Percentiles rank a stretch among this genome's conserved stretches.
These are phyloP conservation scores for Pantherophis vulpinus DNA, from an alignment of 2,797 vertebrate genomes.

Conservation along the genomic window DNA sequence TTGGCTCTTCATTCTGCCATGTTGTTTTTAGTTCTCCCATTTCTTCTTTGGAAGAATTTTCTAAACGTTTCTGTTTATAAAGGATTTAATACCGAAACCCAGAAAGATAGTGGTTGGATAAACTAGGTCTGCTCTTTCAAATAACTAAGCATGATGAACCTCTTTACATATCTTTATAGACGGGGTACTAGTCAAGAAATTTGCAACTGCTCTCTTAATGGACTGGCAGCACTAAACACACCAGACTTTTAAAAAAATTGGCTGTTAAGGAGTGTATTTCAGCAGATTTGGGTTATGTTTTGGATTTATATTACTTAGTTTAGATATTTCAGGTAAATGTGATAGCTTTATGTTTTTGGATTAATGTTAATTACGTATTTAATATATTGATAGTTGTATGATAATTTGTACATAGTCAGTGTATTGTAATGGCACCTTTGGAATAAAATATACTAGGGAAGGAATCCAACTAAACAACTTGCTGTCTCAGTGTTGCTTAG, in stretches of 20 bases:
- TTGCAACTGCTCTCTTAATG: slow-evolving; percentile 33
- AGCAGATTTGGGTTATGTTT: slow-evolving; percentile 56
- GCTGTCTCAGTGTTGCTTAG: slow-evolving; percentile 30
- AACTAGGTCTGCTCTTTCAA: not conserved
- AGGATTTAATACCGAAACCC: not conserved
- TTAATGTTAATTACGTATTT: slow-evolving; percentile 75
- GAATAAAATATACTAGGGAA: slow-evolving; percentile 51
- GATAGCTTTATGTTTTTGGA: slow-evolving; percentile 64
- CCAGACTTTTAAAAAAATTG: slow-evolving; percentile 13
- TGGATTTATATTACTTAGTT: slow-evolving; percentile 55
- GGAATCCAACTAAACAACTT: slow-evolving; percentile 35
- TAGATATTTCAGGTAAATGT: slow-evolving; percentile 56
- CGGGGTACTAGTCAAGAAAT: slow-evolving; percentile 34
- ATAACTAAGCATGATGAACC: not conserved
- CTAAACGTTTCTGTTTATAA: not conserved
- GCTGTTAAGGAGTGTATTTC: not conserved
- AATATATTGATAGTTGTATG: slow-evolving; percentile 73
- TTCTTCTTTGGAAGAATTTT: not conserved
- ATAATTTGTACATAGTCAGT: slow-evolving; percentile 70
- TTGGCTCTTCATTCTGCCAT: not conserved
- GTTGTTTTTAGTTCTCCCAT: not conserved
- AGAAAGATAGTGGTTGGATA: not conserved
- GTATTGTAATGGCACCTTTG: slow-evolving; percentile 57
- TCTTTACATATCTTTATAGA: not conserved
- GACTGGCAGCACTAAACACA: slow-evolving; percentile 37